Evolutionary conservation across 2,888 invertebrate species (phyloP).

Genomic region (Aleiodes leptofemur): DNA sequence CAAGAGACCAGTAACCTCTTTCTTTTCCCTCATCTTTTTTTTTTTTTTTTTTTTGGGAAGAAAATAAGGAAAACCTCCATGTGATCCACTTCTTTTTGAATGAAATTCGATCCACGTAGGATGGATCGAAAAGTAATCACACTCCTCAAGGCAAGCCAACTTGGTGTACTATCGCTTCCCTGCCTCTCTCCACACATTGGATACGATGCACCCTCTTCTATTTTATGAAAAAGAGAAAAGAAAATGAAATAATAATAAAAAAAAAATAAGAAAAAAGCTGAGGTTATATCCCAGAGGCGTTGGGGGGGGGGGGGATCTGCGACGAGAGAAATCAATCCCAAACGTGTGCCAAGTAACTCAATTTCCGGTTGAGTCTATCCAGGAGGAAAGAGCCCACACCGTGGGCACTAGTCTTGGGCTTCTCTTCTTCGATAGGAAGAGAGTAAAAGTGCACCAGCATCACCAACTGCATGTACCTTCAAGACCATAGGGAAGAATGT

Average conservation of each 20-base stretch:
- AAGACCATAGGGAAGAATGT: not conserved
- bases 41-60: too few species aligned
- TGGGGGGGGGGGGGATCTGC: not conserved
- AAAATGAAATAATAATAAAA: too few species aligned
- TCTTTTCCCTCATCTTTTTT: too few species aligned
- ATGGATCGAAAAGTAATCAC: constrained; percentile 68
- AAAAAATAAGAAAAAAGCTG: not conserved
- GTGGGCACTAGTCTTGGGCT: not conserved
- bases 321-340: constrained; percentile 65
- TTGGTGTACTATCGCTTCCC: not conserved
- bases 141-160: constrained; percentile 4
- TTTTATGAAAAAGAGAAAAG: not conserved
- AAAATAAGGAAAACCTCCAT: not conserved
- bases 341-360: constrained; percentile 65
- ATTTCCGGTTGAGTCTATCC: constrained; percentile 57
- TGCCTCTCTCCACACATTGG: constrained; percentile 11
- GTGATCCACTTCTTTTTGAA: constrained; percentile 10
- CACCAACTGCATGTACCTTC: not conserved
- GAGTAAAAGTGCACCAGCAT: not conserved
- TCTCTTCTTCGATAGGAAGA: constrained; percentile 3
- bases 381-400: not conserved
- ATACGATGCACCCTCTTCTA: not conserved
- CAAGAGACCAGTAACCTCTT: not conserved
- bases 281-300: not conserved
- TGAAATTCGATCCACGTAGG: constrained; percentile 67